Evolutionary conservation across 2,797 vertebrate genomes (phyloP).

Genomic region (Coreius guichenoti): DNA sequence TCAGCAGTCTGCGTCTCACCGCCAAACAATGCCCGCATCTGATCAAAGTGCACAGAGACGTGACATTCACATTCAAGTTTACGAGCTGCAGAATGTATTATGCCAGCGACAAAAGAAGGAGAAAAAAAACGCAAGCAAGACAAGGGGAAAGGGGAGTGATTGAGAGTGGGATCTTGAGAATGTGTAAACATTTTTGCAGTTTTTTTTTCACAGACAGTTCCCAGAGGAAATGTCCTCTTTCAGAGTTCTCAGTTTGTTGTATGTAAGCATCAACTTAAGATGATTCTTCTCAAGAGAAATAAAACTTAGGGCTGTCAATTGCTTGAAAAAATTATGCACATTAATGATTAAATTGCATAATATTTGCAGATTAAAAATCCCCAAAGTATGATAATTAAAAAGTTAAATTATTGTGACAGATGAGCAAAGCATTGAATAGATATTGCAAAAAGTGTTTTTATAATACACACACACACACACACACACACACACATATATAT

Average conservation of each 20-base stretch:
- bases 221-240: constrained; percentile 18
- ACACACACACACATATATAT: too few relatives aligned
- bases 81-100: constrained; percentile 66
- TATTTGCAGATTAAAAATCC: background rate
- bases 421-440: background rate
- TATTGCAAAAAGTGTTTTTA: background rate
- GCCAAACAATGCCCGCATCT: constrained; percentile 78
- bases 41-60: constrained; percentile 85
- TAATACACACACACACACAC: too few relatives aligned
- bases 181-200: constrained; percentile 46
- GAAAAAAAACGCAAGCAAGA: constrained; percentile 46
- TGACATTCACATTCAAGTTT: constrained; percentile 78
- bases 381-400: background rate
- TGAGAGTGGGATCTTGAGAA: constrained; percentile 36
- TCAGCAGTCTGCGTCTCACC: constrained; percentile 71
- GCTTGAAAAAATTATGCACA: background rate
- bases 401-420: background rate
- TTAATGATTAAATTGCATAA: background rate
- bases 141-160: background rate
- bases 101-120: constrained; percentile 55
- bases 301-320: too few relatives aligned
- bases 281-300: background rate
- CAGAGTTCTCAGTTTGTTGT: constrained; percentile 11
- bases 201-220: constrained; percentile 10
- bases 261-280: background rate